These are phyloP conservation scores for Thysanoteuthis rhombus DNA, from an alignment of 2,888 invertebrate species.

Conservation along the genomic window DNA sequence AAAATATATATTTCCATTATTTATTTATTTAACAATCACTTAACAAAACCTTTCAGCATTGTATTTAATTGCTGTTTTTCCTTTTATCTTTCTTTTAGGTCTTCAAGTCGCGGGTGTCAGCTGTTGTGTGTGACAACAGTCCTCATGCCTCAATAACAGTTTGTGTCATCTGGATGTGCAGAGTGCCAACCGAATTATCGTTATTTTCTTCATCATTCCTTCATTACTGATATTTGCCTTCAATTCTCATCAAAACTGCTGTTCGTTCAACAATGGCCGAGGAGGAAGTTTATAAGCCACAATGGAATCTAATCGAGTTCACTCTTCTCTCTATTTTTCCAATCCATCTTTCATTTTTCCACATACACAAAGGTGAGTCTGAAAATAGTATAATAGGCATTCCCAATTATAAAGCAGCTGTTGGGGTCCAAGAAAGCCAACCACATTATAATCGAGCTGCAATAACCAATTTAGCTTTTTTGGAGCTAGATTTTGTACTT, in stretches of 20 bases:
- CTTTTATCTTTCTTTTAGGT: neutral
- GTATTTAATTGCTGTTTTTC: neutral
- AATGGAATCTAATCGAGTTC: conserved; percentile 57
- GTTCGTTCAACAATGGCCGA: neutral
- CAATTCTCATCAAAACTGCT: neutral
- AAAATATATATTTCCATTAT: too few relatives aligned
- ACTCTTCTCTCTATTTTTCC: conserved; percentile 54
- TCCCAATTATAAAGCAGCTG: too few relatives aligned
- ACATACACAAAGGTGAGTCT: conserved; percentile 51
- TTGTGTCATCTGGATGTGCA: neutral
- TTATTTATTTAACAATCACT: too few relatives aligned
- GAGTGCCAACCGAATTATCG: neutral
- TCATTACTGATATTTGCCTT: neutral
- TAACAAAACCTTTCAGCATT: too few relatives aligned
- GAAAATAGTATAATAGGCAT: neutral
- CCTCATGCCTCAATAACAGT: conserved; percentile 12
- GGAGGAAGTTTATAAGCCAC: conserved; percentile 37
- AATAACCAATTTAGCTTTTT: too few relatives aligned
- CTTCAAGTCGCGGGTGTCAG: neutral
- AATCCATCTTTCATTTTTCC: conserved; percentile 51
- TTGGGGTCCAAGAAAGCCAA: too few relatives aligned
- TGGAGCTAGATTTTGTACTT: too few relatives aligned
- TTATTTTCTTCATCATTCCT: neutral
- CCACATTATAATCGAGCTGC: too few relatives aligned
- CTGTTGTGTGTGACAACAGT: neutral